A percentile compares a stretch with the other conserved stretches of the same genome.
phyloP scores from a whole-genome alignment of 2,797 vertebrate genomes.

The Glossophaga mutica region DNA sequence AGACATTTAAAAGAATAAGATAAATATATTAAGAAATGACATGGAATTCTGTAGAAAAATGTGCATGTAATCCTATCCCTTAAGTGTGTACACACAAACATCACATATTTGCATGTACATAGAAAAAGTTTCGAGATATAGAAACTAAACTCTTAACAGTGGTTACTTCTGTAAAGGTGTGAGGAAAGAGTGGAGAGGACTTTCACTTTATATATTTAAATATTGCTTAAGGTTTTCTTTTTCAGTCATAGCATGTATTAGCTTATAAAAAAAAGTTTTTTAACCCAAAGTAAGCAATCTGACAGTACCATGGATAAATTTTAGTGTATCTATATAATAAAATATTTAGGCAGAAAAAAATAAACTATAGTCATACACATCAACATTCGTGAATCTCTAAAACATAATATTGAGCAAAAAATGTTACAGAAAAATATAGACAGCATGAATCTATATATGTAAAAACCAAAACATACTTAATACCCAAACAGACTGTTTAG shows the following conservation, averaged over 20 bases:
- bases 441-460: neutral
- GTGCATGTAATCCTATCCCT: neutral
- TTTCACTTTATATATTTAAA: neutral
- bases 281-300: conserved; percentile 18
- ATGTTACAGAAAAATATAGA: neutral
- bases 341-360: neutral
- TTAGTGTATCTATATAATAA: neutral
- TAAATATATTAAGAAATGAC: neutral
- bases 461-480: neutral
- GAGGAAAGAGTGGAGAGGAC: neutral
- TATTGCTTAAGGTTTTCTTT: neutral
- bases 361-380: neutral
- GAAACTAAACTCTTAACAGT: neutral
- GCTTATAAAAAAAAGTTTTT: neutral
- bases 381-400: neutral
- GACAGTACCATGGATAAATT: neutral
- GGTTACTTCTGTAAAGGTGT: neutral
- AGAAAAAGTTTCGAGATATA: conserved; percentile 6
- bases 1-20: neutral
- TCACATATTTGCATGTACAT: neutral
- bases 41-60: neutral
- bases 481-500: neutral
- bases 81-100: neutral
- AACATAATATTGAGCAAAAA: neutral
- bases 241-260: neutral